Evolutionary conservation across 2,797 vertebrate species (phyloP), one percentile per base, ranked within the genome.

Genomic region (Trachops cirrhosus): DNA sequence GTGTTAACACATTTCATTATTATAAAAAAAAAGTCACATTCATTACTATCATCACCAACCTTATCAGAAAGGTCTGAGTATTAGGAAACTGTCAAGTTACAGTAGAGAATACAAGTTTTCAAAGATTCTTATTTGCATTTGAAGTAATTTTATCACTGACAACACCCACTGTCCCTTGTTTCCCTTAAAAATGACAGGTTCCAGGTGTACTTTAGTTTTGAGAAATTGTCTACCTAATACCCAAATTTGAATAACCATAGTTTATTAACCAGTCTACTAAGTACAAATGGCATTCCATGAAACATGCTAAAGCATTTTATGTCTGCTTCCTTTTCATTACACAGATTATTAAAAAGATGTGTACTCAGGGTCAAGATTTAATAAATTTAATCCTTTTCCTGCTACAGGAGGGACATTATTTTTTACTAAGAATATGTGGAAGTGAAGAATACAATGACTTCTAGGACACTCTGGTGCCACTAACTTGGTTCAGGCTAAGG

Each of bases 101-200:
- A 34, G 85, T 62, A 15, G 24, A 67, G 1, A 39, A 48, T 22
- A 52, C 3, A 54, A 9, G 5, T 67, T 85, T 92, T 71, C 29
- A 64, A 64, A 89, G 85, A 82, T 85, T 79, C 54, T 48, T 83
- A 14, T 95, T 96, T 94, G 79, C 57, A 93, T 48, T 62, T 11
- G 39, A 94, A 92, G 87, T 41, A 90, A 89, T 73, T 75, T 93
- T 80, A 92, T 44, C 41, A 52, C 71, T 68, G 21, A 89, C 57
- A 95, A 74, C 24, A 92, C 44, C 74, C 50, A 86, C 3, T 41
- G 16, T 32, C 21, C 16, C 3, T 32, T 68, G 41, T 91, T 93
- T 92, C 70, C 52, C 67, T 57, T 80, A 78, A 84, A 84, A 89
- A 88, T 48, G 80, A 78, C 37, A 67, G 16, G 62, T 37, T 94